Percentiles rank a stretch among this genome's conserved stretches.
These are phyloP conservation scores for Bombus confusus DNA, from an alignment of 1,140 invertebrate genomes.

Conservation along the genomic window DNA sequence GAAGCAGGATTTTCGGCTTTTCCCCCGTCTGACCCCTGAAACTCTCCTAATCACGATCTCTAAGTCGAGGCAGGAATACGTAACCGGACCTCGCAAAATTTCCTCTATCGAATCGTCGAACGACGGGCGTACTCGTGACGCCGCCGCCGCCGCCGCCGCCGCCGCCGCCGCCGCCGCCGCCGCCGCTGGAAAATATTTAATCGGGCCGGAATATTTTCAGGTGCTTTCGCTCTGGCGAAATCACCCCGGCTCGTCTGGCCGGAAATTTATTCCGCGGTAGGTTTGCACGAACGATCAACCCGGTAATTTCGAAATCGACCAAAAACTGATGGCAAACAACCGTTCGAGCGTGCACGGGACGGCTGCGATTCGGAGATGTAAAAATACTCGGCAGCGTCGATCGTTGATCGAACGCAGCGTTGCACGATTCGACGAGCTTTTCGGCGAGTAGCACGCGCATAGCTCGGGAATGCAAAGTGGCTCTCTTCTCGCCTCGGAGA, in stretches of 20 bases:
- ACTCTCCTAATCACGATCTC: background rate
- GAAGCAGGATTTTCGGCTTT: background rate
- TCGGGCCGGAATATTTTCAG: background rate
- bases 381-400: slow-evolving; percentile 24
- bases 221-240: background rate
- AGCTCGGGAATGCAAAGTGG: slow-evolving; percentile 59
- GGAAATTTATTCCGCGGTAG: slow-evolving; percentile 8
- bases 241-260: background rate
- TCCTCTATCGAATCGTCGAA: background rate
- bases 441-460: slow-evolving; percentile 11
- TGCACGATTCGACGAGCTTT: slow-evolving; percentile 8
- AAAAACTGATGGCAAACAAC: slow-evolving; percentile 15
- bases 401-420: background rate
- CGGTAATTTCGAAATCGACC: slow-evolving; percentile 10
- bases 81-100: background rate
- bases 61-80: background rate
- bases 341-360: background rate
- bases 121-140: background rate
- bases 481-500: slow-evolving; percentile 60
- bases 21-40: too few relatives aligned
- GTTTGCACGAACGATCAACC: background rate
- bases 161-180: too few relatives aligned
- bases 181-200: background rate
- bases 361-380: slow-evolving; percentile 5
- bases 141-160: background rate